Conservation (phyloP, 1,140 invertebrate species). For the Muscidifurax raptorellus region DNA sequence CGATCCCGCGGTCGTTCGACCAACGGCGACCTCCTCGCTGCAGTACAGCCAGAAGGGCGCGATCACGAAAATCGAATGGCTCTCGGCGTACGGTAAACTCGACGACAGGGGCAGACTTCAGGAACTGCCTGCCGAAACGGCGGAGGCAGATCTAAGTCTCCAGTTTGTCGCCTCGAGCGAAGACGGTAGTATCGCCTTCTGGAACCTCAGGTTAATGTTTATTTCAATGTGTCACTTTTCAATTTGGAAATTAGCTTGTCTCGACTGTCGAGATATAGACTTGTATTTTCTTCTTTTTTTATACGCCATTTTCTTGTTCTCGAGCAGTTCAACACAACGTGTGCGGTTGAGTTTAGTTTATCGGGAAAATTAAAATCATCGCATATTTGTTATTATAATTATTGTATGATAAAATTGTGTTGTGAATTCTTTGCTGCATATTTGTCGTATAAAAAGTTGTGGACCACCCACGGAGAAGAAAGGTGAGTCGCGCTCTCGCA, state of each 20-base stretch:
- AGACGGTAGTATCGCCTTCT: conserved; percentile 82
- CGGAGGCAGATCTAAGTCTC: conserved; percentile 73
- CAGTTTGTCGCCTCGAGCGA: conserved; percentile 81
- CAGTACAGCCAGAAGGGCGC: conserved; percentile 78
- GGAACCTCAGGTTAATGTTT: conserved; percentile 78
- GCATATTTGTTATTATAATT: too few species aligned
- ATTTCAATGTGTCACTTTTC: background rate
- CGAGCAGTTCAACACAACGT: too few species aligned
- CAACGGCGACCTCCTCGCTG: conserved; percentile 79
- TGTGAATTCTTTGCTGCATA: too few species aligned
- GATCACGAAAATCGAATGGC: conserved; percentile 81
- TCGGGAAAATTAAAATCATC: too few species aligned
- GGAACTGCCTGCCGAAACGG: conserved; percentile 64
- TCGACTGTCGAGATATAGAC: too few species aligned
- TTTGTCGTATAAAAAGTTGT: background rate
- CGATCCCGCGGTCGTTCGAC: conserved; percentile 76
- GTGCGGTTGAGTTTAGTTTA: too few species aligned
- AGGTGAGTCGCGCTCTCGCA: conserved; percentile 40
- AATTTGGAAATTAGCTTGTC: too few species aligned
- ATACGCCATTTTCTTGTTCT: too few species aligned
- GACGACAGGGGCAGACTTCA: conserved; percentile 78
- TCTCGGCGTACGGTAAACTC: conserved; percentile 78
- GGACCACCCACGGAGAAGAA: conserved; percentile 58
- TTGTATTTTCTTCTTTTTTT: too few species aligned
- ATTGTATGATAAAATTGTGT: too few species aligned